phyloP scores from a whole-genome alignment of 1,140 invertebrate genomes.

The Riptortus pedestris region DNA sequence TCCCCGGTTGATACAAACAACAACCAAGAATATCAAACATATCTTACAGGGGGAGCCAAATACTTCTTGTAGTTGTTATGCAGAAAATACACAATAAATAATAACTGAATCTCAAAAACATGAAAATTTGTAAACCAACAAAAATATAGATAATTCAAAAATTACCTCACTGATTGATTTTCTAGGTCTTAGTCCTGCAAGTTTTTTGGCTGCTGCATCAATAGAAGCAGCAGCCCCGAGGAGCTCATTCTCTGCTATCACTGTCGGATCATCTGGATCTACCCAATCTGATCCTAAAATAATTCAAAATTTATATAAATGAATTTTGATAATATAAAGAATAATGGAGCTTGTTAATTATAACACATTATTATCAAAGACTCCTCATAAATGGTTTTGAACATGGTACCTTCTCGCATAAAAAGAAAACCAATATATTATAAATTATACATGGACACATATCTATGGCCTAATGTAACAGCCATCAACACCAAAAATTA shows the following conservation, averaged over 20 bases:
- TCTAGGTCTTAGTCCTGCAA: constrained; percentile 80
- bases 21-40: constrained; percentile 99
- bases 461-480: no score
- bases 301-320: no score
- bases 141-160: not conserved
- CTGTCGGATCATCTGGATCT: constrained; percentile 92
- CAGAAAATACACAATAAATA: no score
- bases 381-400: no score
- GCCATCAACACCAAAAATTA: no score
- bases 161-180: constrained; percentile 43
- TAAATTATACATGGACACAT: no score
- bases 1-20: constrained; percentile 84
- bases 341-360: no score
- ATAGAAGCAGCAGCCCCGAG: constrained; percentile 93
- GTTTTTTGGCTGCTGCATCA: constrained; percentile 92
- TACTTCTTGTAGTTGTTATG: no score
- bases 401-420: no score
- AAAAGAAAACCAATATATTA: no score
- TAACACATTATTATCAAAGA: no score
- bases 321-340: not conserved
- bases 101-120: no score
- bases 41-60: constrained; percentile 60
- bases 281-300: constrained; percentile 72
- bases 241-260: constrained; percentile 97
- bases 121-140: not conserved